Conservation (phyloP, 1,140 invertebrate species). For the Diuraphis noxia region DNA sequence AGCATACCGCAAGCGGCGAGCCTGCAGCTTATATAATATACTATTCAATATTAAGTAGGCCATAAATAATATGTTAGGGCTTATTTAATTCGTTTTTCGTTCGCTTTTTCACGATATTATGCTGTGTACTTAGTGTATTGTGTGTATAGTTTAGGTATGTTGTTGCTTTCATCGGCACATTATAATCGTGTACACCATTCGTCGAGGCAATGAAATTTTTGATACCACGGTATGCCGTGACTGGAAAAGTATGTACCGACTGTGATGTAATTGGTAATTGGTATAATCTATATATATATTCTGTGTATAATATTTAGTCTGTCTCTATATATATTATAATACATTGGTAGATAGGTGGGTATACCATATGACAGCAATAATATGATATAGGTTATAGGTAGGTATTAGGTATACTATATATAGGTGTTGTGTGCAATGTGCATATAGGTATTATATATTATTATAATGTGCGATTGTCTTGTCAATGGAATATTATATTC, state of each 20-base stretch:
- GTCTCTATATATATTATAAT: background rate
- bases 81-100: background rate
- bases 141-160: background rate
- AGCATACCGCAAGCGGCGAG: background rate
- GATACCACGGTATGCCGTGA: background rate
- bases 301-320: background rate
- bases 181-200: background rate
- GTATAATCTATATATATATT: background rate
- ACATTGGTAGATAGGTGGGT: background rate
- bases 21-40: background rate
- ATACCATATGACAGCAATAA: background rate
- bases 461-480: background rate
- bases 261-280: background rate
- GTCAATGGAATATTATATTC: slow-evolving; percentile 9
- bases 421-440: background rate
- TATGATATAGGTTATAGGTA: background rate
- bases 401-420: background rate
- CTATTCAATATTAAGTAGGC: background rate
- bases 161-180: background rate
- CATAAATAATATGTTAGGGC: background rate
- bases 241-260: background rate
- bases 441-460: slow-evolving; percentile 10
- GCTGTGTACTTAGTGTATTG: background rate
- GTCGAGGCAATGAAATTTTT: background rate
- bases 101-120: background rate